phyloP scores from a whole-genome alignment of 2,888 invertebrate species.

The Sesia apiformis region DNA sequence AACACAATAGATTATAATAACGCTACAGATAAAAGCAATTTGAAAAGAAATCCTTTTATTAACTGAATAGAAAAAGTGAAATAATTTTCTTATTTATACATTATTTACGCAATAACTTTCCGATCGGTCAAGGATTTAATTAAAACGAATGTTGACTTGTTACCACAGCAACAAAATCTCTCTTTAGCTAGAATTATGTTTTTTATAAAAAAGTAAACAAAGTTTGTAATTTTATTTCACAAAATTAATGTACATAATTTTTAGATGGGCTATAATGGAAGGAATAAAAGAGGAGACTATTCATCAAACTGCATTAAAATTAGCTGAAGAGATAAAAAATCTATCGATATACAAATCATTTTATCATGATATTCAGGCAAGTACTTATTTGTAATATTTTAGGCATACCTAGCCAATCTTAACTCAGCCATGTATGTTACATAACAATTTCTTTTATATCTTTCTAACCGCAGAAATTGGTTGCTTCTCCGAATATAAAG shows the following conservation, averaged over 20 bases:
- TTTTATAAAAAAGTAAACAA: constrained; percentile 53
- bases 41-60: neutral
- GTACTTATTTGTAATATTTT: neutral
- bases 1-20: too few relatives aligned
- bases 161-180: constrained; percentile 37
- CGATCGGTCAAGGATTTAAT: constrained; percentile 1
- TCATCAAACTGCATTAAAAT: constrained; percentile 83
- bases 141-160: constrained; percentile 26
- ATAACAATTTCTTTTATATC: neutral
- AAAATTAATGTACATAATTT: constrained; percentile 34
- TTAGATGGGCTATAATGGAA: constrained; percentile 51
- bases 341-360: constrained; percentile 84
- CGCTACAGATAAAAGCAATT: neutral
- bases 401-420: too few relatives aligned
- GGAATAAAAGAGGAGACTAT: constrained; percentile 76
- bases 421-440: neutral
- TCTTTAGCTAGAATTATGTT: constrained; percentile 34
- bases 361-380: constrained; percentile 86
- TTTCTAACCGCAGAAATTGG: constrained; percentile 77
- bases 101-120: neutral
- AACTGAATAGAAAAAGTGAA: neutral
- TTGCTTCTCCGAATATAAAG: constrained; percentile 83
- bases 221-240: constrained; percentile 38
- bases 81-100: neutral
- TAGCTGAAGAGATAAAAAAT: constrained; percentile 86